A percentile compares a stretch with the other conserved stretches of the same genome.
These are phyloP conservation scores for Galerucella calmariensis DNA, from an alignment of 2,888 invertebrate genomes.

Conservation along the genomic window DNA sequence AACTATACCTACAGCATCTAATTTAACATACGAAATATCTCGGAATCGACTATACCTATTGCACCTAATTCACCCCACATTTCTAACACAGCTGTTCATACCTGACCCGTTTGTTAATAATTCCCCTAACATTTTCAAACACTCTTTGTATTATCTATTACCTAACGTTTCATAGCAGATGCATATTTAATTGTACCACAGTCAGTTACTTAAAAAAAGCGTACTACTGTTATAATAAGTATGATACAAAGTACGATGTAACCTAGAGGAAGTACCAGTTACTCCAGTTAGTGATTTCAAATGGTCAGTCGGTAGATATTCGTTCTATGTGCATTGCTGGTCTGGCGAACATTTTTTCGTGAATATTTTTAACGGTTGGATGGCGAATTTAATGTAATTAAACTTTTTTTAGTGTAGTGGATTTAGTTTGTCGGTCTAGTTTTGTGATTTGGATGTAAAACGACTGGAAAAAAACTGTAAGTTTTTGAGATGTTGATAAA, in stretches of 20 bases:
- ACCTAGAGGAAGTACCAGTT: slow-evolving; percentile 19
- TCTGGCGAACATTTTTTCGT: background rate
- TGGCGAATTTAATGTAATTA: background rate
- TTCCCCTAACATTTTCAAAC: slow-evolving; percentile 13
- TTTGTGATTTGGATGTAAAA: too few relatives aligned
- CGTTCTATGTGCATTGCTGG: background rate
- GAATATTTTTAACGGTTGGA: background rate
- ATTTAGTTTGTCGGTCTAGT: background rate
- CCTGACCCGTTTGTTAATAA: slow-evolving; percentile 10
- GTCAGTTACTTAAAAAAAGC: slow-evolving; percentile 13
- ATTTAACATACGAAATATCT: too few relatives aligned
- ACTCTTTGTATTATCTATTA: background rate
- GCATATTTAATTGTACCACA: slow-evolving; percentile 16
- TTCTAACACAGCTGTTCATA: background rate
- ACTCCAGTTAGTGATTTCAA: background rate
- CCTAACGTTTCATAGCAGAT: slow-evolving; percentile 6
- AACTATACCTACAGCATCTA: too few relatives aligned
- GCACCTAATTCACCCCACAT: background rate
- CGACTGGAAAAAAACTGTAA: background rate
- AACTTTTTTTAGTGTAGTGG: background rate
- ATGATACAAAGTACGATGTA: background rate
- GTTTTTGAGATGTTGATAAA: background rate
- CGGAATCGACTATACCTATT: too few relatives aligned
- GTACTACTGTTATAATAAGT: slow-evolving; percentile 18
- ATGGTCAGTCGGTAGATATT: background rate